A percentile compares a stretch with the other conserved stretches of the same genome.
Evolutionary conservation across 2,888 invertebrate genomes (phyloP).

Genomic region (Diaperis boleti): DNA sequence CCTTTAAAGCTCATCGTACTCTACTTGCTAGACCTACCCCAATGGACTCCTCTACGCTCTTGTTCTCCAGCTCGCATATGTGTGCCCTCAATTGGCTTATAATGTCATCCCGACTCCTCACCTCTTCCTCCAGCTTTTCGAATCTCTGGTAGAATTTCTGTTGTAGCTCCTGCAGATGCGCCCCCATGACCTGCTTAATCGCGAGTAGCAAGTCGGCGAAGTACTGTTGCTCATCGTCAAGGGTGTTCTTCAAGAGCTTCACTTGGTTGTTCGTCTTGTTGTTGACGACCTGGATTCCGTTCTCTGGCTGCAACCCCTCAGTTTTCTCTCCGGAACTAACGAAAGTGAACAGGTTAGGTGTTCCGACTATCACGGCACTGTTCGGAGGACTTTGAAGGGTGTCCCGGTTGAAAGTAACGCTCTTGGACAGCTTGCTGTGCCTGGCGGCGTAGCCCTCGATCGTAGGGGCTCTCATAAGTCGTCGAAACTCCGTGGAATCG

Average conservation of each 20-base stretch:
- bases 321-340: conserved; percentile 58
- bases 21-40: no score
- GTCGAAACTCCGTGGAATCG: conserved; percentile 73
- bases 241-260: conserved; percentile 71
- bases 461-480: conserved; percentile 84
- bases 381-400: conserved; percentile 84
- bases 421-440: conserved; percentile 89
- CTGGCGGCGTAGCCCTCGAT: conserved; percentile 90
- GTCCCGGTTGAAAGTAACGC: conserved; percentile 88
- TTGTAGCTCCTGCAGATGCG: conserved; percentile 78
- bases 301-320: conserved; percentile 56
- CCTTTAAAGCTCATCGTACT: no score
- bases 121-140: conserved; percentile 82
- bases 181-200: conserved; percentile 85
- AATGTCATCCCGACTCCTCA: conserved; percentile 83
- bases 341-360: conserved; percentile 56
- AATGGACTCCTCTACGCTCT: conserved; percentile 60
- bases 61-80: conserved; percentile 75
- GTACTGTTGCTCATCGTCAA: conserved; percentile 82
- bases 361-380: conserved; percentile 57
- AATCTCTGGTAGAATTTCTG: conserved; percentile 80
- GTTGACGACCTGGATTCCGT: conserved; percentile 69
- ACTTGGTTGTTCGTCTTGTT: conserved; percentile 73
- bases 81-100: conserved; percentile 82
- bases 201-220: conserved; percentile 82